Evolutionary conservation across 2,113 vertebrate genomes (phyloP).

Genomic region (Tapirus terrestris): DNA sequence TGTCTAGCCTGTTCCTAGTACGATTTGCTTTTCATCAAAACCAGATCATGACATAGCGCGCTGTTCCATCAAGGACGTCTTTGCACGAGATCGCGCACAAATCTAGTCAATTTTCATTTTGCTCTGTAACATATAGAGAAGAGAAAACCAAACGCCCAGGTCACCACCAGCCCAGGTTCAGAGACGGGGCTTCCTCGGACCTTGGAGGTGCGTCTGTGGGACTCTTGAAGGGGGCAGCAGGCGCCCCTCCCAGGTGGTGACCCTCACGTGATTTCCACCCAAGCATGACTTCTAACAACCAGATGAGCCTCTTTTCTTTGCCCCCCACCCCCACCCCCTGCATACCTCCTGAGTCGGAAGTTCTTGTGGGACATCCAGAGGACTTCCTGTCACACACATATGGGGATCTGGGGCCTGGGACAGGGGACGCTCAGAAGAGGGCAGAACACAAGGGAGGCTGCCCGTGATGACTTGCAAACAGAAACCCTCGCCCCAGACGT

Average conservation of each 20-base stretch:
- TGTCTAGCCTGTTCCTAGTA: neutral
- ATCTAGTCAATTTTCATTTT: neutral
- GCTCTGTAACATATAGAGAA: neutral
- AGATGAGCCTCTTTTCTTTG: neutral
- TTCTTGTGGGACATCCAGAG: neutral
- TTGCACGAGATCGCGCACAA: neutral
- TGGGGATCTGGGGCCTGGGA: neutral
- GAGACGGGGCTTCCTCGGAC: neutral
- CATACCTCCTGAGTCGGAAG: neutral
- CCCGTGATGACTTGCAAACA: neutral
- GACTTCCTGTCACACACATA: neutral
- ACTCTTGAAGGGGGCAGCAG: neutral
- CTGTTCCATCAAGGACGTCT: neutral
- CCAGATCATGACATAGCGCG: neutral
- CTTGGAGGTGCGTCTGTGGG: neutral
- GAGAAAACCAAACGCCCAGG: neutral
- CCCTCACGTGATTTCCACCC: neutral
- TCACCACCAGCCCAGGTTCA: neutral
- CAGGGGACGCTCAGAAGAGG: too few relatives aligned
- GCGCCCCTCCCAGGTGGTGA: neutral
- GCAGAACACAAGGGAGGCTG: neutral
- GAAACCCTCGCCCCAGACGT: neutral
- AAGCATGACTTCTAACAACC: neutral
- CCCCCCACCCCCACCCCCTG: too few relatives aligned
- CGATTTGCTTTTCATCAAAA: neutral